phyloP scores from a whole-genome alignment of 2,797 vertebrate genomes.

The Spinus pinus region DNA sequence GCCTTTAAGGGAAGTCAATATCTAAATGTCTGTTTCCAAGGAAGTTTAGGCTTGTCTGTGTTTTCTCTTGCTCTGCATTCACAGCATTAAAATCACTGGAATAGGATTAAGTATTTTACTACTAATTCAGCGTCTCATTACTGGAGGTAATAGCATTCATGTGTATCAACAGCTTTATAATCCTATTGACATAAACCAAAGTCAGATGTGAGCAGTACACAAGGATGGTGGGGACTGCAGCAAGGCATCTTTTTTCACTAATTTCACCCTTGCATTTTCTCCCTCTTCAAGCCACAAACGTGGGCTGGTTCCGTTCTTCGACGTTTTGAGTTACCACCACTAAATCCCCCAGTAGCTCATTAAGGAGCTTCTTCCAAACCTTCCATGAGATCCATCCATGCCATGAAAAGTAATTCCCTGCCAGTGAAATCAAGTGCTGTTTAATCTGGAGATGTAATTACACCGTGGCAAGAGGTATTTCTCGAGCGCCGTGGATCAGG shows the following conservation, averaged over 20 bases:
- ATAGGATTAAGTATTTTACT: conserved; percentile 34
- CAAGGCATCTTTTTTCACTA: not conserved
- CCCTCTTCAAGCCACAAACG: not conserved
- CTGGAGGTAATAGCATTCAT: not conserved
- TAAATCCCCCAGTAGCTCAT: not conserved
- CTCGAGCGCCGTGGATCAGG: not conserved
- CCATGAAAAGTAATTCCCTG: not conserved
- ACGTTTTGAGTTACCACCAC: not conserved
- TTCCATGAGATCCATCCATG: not conserved
- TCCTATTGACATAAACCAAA: not conserved
- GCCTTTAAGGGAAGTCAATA: not conserved
- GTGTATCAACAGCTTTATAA: not conserved
- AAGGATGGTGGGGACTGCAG: not conserved
- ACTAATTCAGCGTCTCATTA: not conserved
- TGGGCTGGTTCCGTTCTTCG: not conserved
- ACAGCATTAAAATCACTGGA: not conserved
- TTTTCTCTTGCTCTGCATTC: not conserved
- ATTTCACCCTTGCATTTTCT: not conserved
- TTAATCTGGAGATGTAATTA: conserved; percentile 5
- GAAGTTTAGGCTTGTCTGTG: not conserved
- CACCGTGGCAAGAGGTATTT: not conserved
- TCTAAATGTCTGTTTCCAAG: not conserved
- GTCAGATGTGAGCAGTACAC: not conserved
- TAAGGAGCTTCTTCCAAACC: not conserved
- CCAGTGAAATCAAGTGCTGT: not conserved